Base-by-base conservation (phyloP, 2,113 vertebrate genomes). In the Rhea pennata region DNA sequence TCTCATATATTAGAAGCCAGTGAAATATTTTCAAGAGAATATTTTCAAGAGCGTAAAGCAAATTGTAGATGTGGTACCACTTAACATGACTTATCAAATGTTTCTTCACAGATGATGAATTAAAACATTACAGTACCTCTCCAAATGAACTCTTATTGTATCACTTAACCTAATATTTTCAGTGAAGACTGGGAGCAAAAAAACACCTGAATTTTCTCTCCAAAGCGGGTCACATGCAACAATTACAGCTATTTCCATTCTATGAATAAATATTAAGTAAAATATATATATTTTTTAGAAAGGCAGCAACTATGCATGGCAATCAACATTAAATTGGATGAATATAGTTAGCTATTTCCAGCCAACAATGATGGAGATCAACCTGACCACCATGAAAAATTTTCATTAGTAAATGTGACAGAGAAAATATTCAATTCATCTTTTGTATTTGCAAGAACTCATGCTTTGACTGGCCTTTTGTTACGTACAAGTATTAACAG, bases 151-250 rank as follows among this genome's bases (percentile, higher is more conserved):
- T 46, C 1, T 40, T 67, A 62, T 6, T 72, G 17, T 44, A 17
- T 39, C 33, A 21, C 29, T 71, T 50, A 71, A 48, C 2, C 20
- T 62, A 84, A 20, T 51, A 87, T 23, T 67, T 91, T 77, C 46
- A 42, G 16, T 62, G 4, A 15, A 66, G 16, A 2, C 33, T 66
- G 77, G 5, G 8, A 46, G 39, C 19, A 75, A 64, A 76, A 54
- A 13, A 56, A 58, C 17, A 16, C 0, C 2, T 3, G 0, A 33
- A 13, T 42, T 88, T 83, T 70, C 21, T 70, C 5, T 61, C 10
- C 17, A 59, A 27, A 4, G 67, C 82, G 48, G n/a, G 78, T 8
- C 6, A 46, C 8, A 29, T n/a, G 1, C 1, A 71, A 44, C 70
- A 80, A 64, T 2, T 10, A 36, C 6, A 36, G 36, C 36, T 36